Percentiles rank a stretch among this genome's conserved stretches.
These are phyloP conservation scores for Podarcis raffonei DNA, from an alignment of 2,113 vertebrate species.

Conservation along the genomic window DNA sequence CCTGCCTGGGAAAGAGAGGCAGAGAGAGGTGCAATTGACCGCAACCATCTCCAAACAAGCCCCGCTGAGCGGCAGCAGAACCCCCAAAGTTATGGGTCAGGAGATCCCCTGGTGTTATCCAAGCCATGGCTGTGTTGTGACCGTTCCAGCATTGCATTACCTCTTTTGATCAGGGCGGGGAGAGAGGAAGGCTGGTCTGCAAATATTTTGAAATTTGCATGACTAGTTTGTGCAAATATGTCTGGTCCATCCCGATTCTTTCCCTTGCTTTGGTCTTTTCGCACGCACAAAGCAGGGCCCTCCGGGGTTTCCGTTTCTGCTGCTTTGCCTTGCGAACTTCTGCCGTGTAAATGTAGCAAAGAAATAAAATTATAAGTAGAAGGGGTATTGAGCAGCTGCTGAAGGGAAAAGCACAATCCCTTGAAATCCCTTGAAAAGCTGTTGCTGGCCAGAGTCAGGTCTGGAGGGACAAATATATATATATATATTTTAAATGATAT, in stretches of 20 bases:
- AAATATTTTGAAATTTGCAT: neutral
- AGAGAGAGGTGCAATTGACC: neutral
- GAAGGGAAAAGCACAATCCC: too few relatives aligned
- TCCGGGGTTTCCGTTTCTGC: too few relatives aligned
- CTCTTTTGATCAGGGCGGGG: neutral
- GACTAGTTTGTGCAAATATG: neutral
- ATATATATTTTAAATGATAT: too few relatives aligned
- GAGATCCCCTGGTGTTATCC: rapidly evolving
- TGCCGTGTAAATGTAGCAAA: too few relatives aligned
- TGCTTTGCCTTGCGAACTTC: too few relatives aligned
- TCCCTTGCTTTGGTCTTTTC: neutral
- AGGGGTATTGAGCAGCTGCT: too few relatives aligned
- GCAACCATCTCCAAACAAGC: neutral
- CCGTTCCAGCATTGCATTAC: rapidly evolving
- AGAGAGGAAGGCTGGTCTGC: rapidly evolving
- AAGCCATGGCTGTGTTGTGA: neutral
- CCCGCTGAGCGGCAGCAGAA: neutral
- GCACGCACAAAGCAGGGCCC: too few relatives aligned
- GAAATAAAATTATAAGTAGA: too few relatives aligned
- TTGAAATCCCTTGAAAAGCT: too few relatives aligned
- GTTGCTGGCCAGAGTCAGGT: too few relatives aligned
- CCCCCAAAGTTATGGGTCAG: too few relatives aligned
- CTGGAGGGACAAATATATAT: too few relatives aligned
- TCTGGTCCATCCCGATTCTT: neutral
- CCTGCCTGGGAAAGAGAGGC: neutral